A percentile compares a stretch with the other conserved stretches of the same genome.
Evolutionary conservation across 2,888 invertebrate genomes (phyloP).

Genomic region (Psylliodes chrysocephalus): DNA sequence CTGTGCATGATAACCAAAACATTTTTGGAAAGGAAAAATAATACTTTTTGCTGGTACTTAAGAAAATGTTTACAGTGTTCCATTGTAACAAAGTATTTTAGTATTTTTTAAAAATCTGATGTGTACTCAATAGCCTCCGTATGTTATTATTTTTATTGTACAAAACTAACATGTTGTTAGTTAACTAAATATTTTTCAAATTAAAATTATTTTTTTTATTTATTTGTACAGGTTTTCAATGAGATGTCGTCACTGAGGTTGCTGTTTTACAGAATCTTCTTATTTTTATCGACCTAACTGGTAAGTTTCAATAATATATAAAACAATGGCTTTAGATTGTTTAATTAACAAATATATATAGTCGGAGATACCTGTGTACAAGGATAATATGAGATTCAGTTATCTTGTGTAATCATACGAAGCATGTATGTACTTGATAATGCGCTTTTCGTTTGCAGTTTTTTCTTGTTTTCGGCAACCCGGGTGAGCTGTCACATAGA

Average conservation of each 20-base stretch:
- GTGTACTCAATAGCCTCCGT: no score
- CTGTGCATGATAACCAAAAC: no score
- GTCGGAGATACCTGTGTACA: constrained; percentile 2
- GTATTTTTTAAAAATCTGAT: no score
- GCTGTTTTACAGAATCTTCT: constrained; percentile 52
- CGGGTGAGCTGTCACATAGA: neutral
- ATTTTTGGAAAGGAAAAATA: no score
- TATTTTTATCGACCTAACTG: constrained; percentile 59
- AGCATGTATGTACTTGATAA: constrained; percentile 1
- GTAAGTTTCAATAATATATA: constrained; percentile 55
- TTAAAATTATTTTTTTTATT: no score
- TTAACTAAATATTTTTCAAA: no score
- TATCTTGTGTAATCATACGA: neutral
- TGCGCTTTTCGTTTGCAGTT: constrained; percentile 1
- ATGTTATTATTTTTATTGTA: no score
- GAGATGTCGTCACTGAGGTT: constrained; percentile 51
- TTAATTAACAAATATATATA: constrained; percentile 23
- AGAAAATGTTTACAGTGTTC: no score
- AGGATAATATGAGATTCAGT: neutral
- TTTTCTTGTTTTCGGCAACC: neutral
- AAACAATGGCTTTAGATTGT: constrained; percentile 27
- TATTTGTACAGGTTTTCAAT: constrained; percentile 50
- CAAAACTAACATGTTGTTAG: no score
- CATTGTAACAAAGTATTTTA: no score
- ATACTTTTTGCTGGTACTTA: no score